phyloP scores from a whole-genome alignment of 2,797 vertebrate species.

The Acrossocheilus wenchowensis region DNA sequence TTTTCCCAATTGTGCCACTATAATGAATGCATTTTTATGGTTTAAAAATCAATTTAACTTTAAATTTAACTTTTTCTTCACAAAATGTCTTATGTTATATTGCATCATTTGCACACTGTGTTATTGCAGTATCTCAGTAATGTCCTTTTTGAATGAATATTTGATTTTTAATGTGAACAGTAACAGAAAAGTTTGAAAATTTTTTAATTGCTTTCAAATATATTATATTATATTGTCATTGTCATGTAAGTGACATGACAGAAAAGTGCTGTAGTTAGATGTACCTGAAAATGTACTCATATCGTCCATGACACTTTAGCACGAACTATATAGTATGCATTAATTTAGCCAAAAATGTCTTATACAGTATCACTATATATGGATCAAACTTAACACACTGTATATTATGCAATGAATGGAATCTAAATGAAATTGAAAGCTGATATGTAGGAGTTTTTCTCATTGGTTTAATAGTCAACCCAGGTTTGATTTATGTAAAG shows the following conservation, averaged over 20 bases:
- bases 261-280: slow-evolving; percentile 35
- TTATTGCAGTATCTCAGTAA: slow-evolving; percentile 43
- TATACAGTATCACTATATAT: slow-evolving; percentile 15
- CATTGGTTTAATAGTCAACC: not conserved
- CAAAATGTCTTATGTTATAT: slow-evolving; percentile 26
- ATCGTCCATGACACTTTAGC: slow-evolving; percentile 36
- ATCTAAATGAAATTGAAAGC: slow-evolving; percentile 6
- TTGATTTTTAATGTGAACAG: slow-evolving; percentile 31
- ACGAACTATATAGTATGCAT: slow-evolving; percentile 41
- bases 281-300: slow-evolving; percentile 9
- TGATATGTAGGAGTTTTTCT: not conserved
- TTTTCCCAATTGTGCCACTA: slow-evolving; percentile 35
- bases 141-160: slow-evolving; percentile 11
- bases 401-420: slow-evolving; percentile 47
- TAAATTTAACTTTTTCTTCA: slow-evolving; percentile 17
- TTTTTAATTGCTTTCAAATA: slow-evolving; percentile 13
- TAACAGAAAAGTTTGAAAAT: slow-evolving; percentile 4
- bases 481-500: slow-evolving; percentile 20
- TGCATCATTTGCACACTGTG: slow-evolving; percentile 51
- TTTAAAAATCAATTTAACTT: slow-evolving; percentile 26
- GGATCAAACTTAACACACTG: slow-evolving; percentile 21
- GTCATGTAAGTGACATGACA: slow-evolving; percentile 37
- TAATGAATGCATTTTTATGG: slow-evolving; percentile 43
- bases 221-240: not conserved
- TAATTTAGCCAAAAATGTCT: slow-evolving; percentile 43